Evolutionary conservation across 2,888 invertebrate genomes (phyloP).

Genomic region (Aspidapion aeneum): DNA sequence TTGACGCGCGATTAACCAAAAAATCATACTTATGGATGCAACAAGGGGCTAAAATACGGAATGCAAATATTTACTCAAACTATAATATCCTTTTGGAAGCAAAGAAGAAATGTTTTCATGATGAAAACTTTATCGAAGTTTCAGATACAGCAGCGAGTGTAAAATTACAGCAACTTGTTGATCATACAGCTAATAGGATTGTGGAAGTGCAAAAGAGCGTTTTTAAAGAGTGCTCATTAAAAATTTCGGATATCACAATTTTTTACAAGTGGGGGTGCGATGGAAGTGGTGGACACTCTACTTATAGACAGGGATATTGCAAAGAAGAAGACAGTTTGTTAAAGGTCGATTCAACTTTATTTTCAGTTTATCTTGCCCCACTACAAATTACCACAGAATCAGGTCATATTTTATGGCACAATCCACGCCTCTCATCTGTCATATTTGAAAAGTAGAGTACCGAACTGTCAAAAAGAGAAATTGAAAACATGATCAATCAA

Average conservation of each 20-base stretch:
- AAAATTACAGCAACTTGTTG: constrained; percentile 16
- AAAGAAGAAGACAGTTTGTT: constrained; percentile 4
- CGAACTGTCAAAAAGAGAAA: constrained; percentile 14
- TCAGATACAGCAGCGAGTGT: constrained; percentile 14
- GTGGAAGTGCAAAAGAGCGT: constrained; percentile 8
- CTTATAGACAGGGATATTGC: constrained; percentile 19
- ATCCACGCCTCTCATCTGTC: constrained; percentile 16
- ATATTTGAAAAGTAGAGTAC: constrained; percentile 16
- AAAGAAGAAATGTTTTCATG: constrained; percentile 15
- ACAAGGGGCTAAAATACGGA: neutral
- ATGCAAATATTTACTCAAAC: too few species aligned
- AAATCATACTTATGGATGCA: neutral
- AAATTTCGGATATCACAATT: constrained; percentile 6
- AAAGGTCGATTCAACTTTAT: constrained; percentile 15
- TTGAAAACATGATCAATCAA: constrained; percentile 12
- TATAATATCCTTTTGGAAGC: constrained; percentile 9
- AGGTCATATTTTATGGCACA: constrained; percentile 18
- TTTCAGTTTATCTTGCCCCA: constrained; percentile 18
- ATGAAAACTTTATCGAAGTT: constrained; percentile 10
- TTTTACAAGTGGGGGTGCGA: constrained; percentile 18
- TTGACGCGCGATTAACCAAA: neutral
- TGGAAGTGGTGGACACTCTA: constrained; percentile 12
- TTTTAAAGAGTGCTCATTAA: constrained; percentile 8
- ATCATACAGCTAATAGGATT: constrained; percentile 15
- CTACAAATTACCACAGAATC: constrained; percentile 13